These are phyloP conservation scores for Mamestra brassicae DNA, from an alignment of 2,888 invertebrate genomes.

Conservation along the genomic window DNA sequence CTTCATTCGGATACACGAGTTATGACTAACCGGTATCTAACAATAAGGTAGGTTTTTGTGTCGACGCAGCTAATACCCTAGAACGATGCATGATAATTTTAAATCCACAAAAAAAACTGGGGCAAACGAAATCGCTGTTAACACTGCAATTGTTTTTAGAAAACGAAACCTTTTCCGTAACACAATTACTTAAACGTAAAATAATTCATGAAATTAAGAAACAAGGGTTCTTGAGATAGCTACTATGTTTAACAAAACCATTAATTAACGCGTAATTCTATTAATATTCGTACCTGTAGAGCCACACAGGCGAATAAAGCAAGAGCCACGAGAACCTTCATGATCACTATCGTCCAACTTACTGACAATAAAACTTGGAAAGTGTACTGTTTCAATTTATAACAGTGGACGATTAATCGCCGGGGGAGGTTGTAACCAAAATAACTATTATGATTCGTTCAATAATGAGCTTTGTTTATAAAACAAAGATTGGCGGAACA, in stretches of 20 bases:
- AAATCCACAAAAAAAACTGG: not conserved
- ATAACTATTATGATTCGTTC: conserved; percentile 73
- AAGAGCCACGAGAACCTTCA: conserved; percentile 79
- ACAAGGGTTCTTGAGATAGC: not conserved
- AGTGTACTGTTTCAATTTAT: conserved; percentile 75
- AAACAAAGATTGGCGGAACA: conserved; percentile 78
- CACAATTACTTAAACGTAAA: not conserved
- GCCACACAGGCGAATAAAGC: conserved; percentile 82
- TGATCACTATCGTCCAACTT: conserved; percentile 67
- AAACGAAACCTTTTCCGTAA: not conserved
- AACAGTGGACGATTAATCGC: conserved; percentile 68
- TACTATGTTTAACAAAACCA: not conserved
- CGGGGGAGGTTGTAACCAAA: conserved; percentile 70
- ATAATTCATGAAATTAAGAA: not conserved
- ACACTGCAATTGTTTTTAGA: not conserved
- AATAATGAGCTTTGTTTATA: conserved; percentile 79
- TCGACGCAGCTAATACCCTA: too few relatives aligned
- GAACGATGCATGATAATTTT: not conserved
- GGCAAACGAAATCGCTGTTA: not conserved
- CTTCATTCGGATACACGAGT: not conserved
- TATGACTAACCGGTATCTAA: not conserved
- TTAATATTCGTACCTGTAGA: conserved; percentile 77
- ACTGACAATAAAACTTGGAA: conserved; percentile 68
- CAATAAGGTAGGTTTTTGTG: not conserved
- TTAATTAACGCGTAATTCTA: conserved; percentile 4